Conservation (phyloP, 2,797 vertebrate genomes). For the Denticeps clupeoides region DNA sequence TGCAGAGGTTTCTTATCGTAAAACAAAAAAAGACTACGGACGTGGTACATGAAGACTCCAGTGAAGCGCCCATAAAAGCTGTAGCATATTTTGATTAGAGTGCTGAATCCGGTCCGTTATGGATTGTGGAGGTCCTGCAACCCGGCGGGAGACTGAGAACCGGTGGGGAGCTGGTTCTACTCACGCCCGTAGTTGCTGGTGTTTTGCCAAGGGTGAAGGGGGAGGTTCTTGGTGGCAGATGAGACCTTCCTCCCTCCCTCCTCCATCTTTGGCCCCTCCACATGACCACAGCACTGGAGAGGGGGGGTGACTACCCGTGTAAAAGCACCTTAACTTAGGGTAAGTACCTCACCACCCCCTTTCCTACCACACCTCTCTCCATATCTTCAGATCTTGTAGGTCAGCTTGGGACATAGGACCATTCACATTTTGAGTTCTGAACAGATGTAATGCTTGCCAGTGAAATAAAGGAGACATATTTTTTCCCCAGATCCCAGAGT, state of each 20-base stretch:
- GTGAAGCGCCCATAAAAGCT: too few relatives aligned
- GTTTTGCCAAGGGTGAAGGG: conserved; percentile 55
- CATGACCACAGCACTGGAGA: conserved; percentile 65
- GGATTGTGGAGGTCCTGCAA: conserved; percentile 64
- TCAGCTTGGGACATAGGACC: background rate
- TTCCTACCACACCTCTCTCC: conserved; percentile 42
- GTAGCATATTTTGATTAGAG: too few relatives aligned
- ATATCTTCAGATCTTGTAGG: background rate
- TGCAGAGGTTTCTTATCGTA: too few relatives aligned
- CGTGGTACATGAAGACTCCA: too few relatives aligned
- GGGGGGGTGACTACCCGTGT: conserved; percentile 58
- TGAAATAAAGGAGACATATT: conserved; percentile 42
- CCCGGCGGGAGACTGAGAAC: conserved; percentile 59
- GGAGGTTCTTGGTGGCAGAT: conserved; percentile 30
- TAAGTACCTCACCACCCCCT: conserved; percentile 63
- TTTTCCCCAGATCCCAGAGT: conserved; percentile 46
- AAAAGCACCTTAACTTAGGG: conserved; percentile 57
- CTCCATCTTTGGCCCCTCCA: conserved; percentile 55
- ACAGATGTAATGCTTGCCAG: conserved; percentile 2
- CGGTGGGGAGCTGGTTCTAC: conserved; percentile 57
- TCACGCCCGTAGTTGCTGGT: conserved; percentile 63
- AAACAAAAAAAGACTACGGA: too few relatives aligned
- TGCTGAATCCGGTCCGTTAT: conserved; percentile 66
- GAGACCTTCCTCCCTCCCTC: conserved; percentile 32
- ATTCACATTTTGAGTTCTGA: background rate